A percentile compares a stretch with the other conserved stretches of the same genome.
Conservation (phyloP, 2,113 vertebrate genomes). For the Triplophysa siluroides region DNA sequence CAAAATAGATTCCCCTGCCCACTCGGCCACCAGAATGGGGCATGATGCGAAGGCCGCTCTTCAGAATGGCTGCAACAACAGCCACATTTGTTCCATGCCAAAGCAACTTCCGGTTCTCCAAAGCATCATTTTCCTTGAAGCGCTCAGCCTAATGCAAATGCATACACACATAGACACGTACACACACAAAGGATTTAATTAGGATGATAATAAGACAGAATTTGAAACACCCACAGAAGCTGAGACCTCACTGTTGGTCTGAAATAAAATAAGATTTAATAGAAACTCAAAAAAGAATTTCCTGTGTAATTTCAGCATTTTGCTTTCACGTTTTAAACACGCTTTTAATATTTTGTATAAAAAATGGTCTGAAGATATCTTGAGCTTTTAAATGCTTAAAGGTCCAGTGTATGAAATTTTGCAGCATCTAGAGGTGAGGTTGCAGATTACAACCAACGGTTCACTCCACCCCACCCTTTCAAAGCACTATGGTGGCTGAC, state of each 20-base stretch:
- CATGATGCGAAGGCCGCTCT: constrained; percentile 90
- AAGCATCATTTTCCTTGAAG: constrained; percentile 71
- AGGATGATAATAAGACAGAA: constrained; percentile 6
- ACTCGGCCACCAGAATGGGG: constrained; percentile 86
- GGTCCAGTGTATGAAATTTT: no score
- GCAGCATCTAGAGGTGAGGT: no score
- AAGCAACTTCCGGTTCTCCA: constrained; percentile 84
- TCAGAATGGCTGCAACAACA: constrained; percentile 86
- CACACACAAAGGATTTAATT: constrained; percentile 21
- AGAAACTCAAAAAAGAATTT: not conserved
- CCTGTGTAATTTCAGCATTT: not conserved
- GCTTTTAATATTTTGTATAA: not conserved
- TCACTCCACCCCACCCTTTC: no score
- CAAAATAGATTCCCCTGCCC: constrained; percentile 88
- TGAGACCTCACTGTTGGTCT: not conserved
- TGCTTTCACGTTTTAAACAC: not conserved
- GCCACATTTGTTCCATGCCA: constrained; percentile 92
- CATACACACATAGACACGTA: not conserved
- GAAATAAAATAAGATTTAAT: not conserved
- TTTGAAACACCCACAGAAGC: not conserved
- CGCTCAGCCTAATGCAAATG: constrained; percentile 69
- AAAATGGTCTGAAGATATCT: no score
- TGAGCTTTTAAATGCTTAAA: no score
- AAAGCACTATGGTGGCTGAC: no score
- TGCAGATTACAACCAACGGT: no score